Conservation (phyloP, 2,797 vertebrate genomes). For the Astyanax mexicanus region DNA sequence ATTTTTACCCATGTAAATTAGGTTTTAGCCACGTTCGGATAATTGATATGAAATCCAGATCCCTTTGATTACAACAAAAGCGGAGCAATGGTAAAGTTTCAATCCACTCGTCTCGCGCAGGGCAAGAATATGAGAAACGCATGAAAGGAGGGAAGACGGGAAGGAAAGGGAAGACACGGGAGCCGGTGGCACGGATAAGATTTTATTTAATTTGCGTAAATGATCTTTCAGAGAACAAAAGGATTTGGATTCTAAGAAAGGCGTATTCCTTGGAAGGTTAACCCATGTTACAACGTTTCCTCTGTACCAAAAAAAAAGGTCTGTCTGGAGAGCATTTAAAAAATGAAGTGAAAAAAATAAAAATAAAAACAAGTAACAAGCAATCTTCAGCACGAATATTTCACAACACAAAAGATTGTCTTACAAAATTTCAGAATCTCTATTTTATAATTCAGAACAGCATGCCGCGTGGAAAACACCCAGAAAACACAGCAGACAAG, state of each 20-base stretch:
- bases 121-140: constrained; percentile 28
- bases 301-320: constrained; percentile 11
- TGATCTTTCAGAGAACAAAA: constrained; percentile 59
- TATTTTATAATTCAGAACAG: constrained; percentile 62
- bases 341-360: constrained; percentile 51
- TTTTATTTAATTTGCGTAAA: constrained; percentile 72
- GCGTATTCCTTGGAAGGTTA: constrained; percentile 21
- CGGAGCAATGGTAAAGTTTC: constrained; percentile 44
- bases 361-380: constrained; percentile 29
- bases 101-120: constrained; percentile 7
- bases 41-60: constrained; percentile 75
- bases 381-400: constrained; percentile 53
- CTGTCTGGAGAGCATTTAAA: neutral
- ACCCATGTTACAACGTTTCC: constrained; percentile 12
- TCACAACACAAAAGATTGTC: constrained; percentile 71
- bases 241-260: constrained; percentile 24
- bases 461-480: constrained; percentile 69
- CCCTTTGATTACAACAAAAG: constrained; percentile 70
- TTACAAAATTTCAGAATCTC: constrained; percentile 68
- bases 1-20: constrained; percentile 73
- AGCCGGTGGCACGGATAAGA: constrained; percentile 63
- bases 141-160: constrained; percentile 45
- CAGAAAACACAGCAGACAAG: constrained; percentile 62
- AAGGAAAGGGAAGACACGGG: constrained; percentile 45
- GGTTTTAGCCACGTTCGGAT: constrained; percentile 65